Evolutionary conservation across 2,888 invertebrate genomes (phyloP), one percentile per base, ranked within the genome.

Genomic region (Phorcus lineatus): DNA sequence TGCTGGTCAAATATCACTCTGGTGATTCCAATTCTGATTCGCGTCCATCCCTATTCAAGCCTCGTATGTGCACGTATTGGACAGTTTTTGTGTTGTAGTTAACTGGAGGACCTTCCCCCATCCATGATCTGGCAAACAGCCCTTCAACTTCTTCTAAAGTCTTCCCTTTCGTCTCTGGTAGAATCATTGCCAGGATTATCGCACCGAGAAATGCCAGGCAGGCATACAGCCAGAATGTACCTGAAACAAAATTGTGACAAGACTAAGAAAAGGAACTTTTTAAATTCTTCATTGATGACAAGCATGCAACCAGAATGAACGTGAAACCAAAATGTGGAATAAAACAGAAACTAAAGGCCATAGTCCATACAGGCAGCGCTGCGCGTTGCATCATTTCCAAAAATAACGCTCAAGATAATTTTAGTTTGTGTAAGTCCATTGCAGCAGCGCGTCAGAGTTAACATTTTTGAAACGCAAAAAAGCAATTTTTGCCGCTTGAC

Each of bases 151-250:
- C 94, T 87, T 95, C 95, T 70, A 95, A 89, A 19, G 91, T 91
- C 80, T 93, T 92, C 1, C 94, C 94, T 86, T 94, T 94, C 0
- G 95, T 95, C 86, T 95, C 95, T 2, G 95, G 95, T 78, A 95
- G 91, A 16, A 94, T 84, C 28, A 94, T 88, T 1, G 93, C 94
- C 24, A 94, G 81, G 11, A 92, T 86, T 40, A 91, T 85, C 66
- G 91, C 86, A 28, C 92, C 92, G 19, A 90, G 78, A 53, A 89
- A 87, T 0, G 94, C 94, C 62, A 94, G 85, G 16, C 92, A 93
- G 24, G 94, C 93, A 89, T 95, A 95, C 79, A 95, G 89, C 91
- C 94, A 94, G 90, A 95, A 95, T 16, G 94, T 93, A 57, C 94
- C 94, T 92, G 87, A 11, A 86, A 85, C 13, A 47, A 62, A 79